Evolutionary conservation across 2,888 invertebrate species (phyloP).

Genomic region (Julus scanicus): DNA sequence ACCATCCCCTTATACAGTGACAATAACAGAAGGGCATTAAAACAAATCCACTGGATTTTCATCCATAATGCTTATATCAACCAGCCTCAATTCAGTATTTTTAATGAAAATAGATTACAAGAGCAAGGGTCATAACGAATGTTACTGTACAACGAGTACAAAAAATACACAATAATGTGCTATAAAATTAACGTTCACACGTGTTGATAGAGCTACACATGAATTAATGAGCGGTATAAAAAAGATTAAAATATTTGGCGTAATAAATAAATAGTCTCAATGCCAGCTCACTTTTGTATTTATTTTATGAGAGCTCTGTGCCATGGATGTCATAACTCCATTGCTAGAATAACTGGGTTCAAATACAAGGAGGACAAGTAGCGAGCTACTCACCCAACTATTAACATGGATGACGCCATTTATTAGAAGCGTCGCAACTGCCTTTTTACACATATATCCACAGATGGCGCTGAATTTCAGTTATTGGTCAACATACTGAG

Average conservation of each 20-base stretch:
- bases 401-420: background rate
- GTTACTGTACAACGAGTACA: conserved; percentile 19
- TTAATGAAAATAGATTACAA: conserved; percentile 11
- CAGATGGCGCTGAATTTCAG: no score
- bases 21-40: no score
- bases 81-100: background rate
- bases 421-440: background rate
- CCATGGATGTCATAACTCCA: no score
- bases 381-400: no score
- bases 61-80: background rate
- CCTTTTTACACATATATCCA: no score
- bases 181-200: background rate
- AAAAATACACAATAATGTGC: conserved; percentile 19
- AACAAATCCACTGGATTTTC: no score
- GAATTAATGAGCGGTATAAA: background rate
- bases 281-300: background rate
- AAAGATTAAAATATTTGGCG: conserved; percentile 11
- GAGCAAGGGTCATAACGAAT: conserved; percentile 11
- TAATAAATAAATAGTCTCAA: background rate
- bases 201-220: background rate
- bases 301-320: no score
- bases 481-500: no score
- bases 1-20: no score
- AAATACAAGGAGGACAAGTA: no score
- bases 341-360: no score